Base-by-base conservation (phyloP, 2,113 vertebrate genomes). In the Thermophis baileyi region DNA sequence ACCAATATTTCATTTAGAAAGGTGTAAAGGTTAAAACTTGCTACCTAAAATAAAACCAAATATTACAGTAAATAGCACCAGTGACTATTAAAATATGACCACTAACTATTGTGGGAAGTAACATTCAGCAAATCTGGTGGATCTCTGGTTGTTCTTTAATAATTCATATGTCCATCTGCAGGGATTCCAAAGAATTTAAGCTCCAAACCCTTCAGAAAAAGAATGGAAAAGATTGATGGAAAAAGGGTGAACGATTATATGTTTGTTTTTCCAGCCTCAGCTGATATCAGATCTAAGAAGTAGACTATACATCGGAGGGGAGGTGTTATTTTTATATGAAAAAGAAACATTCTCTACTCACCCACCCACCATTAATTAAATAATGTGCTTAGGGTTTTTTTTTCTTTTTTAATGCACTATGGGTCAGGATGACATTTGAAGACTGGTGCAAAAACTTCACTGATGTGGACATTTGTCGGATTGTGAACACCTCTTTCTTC, bases 391-490 rank as follows among this genome's bases (percentile, higher is more conserved):
- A 74, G n/a, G 69, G 87, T 35, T 20, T 92, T 0, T 30, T 93
- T 85, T 49, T 22, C 63, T 93, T 60, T 49, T 94, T 69, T 6
- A 69, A 18, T 93, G 24, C 94, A 3, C 47, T 0, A 0, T 89
- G 94, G 63, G 54, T 86, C 90, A 99, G 99, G 99, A 99, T 99
- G 98, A 97, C 98, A 0, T 98, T 99, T 95, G 97, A 98, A 91
- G 99, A 99, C 96, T 99, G 99, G 98, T 99, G 99, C 95, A 98
- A 97, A 97, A 97, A 97, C 95, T 99, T 99, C 97, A 98, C 98
- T 0, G 98, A 99, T 2, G 97, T 98, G 53, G 98, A 98, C 30
- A 94, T 99, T 93, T 99, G 99, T 94, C 98, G 98, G 87, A 96
- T 99, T 90, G 98, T 99, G 93, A 99, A 98, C 92, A 99, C 98